Evolutionary conservation across 2,888 invertebrate species (phyloP).

Genomic region (Gryllus longicercus): DNA sequence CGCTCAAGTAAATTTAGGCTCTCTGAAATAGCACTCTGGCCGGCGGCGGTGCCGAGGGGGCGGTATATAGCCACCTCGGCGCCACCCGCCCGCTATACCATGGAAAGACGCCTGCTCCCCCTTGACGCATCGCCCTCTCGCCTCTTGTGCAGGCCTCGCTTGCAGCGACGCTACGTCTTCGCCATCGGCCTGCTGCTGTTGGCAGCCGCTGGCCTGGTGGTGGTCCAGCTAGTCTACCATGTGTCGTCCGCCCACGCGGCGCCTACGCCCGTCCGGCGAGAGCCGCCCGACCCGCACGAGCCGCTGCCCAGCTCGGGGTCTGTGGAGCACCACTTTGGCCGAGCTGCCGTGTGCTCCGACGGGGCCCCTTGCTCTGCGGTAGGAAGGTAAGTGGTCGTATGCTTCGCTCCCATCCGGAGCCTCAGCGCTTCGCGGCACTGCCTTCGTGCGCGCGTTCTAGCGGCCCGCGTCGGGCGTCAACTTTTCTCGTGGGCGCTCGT

Average conservation of each 20-base stretch:
- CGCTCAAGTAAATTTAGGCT: background rate
- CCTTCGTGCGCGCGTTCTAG: background rate
- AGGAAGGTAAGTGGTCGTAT: conserved; percentile 61
- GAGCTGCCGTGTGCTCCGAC: conserved; percentile 76
- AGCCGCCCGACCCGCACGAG: conserved; percentile 64
- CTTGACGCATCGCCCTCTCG: background rate
- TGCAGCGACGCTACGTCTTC: conserved; percentile 38
- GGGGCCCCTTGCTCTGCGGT: conserved; percentile 69
- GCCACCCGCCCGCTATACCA: background rate
- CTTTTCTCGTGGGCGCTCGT: background rate
- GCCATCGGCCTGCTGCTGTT: conserved; percentile 38
- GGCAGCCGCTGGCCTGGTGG: conserved; percentile 38
- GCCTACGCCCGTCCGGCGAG: conserved; percentile 42
- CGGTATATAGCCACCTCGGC: background rate
- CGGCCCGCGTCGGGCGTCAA: background rate
- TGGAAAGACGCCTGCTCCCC: background rate
- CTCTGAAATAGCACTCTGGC: background rate
- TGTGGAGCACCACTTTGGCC: conserved; percentile 60
- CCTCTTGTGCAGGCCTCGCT: conserved; percentile 39
- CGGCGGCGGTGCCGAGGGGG: background rate
- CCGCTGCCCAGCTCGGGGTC: conserved; percentile 65
- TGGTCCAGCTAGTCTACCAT: conserved; percentile 47
- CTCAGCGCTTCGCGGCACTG: background rate
- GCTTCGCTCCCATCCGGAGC: background rate
- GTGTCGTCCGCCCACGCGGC: conserved; percentile 45